Base-by-base conservation (phyloP, 2,888 invertebrate species). In the Hesperia comma region DNA sequence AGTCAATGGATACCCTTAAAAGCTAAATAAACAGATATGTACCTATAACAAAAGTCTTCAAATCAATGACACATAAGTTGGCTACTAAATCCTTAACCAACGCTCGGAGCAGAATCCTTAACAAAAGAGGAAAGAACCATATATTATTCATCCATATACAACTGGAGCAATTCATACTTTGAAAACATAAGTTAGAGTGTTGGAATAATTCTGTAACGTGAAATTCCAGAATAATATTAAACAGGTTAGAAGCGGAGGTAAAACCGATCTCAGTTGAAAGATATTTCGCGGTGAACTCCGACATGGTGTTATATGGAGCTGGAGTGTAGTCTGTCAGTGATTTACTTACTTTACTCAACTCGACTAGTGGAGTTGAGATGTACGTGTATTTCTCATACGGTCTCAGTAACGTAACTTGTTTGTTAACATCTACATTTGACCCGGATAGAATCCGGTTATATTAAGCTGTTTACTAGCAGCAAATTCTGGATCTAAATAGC, bases 311-410 rank as follows among this genome's bases (percentile, higher is more conserved):
- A 61, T 61, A 61, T 61, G 61, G 54, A 26, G 33, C 55, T 33
- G 55, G 15, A 41, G 54, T 54, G 41, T n/a, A 21, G 14, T 46
- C 56, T 56, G 63, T 63, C 63, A 56, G 63, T 63, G 63, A 63
- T 63, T 63, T 63, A 63, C 40, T 57, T 63, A 51, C 56, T 51
- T 51, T 57, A 6, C 15, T 46, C 19, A 51, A 63, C 49, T 57
- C 46, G 46, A 51, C 63, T 26, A 61, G 61, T 14, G 8, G 51
- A 57, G 57, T 56, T 57, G 41, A 57, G 57, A 64, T 64, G 57
- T 64, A 51, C 56, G 37, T 40, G 56, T 49, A 49, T 49, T 49
- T 49, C 49, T 49, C 49, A 49, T 46, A 46, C 49, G 49, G 49
- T 49, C 43, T 63, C 63, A 56, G 63, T 21, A 63, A 63, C 56